Base-by-base conservation (phyloP, 1,140 invertebrate genomes). In the Hyles euphorbiae region DNA sequence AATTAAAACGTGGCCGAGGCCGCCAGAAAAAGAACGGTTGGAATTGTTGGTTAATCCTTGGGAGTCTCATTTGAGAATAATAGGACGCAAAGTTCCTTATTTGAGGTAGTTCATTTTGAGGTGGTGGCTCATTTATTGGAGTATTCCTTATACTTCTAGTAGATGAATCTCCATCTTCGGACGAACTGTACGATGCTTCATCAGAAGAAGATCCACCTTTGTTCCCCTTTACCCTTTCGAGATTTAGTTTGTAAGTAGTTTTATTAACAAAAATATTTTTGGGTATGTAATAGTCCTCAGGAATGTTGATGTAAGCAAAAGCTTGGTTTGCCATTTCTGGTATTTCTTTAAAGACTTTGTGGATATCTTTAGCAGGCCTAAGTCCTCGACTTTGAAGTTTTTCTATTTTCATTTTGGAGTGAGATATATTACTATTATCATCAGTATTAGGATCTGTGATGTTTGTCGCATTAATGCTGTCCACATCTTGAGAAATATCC, bases 241-340 rank as follows among this genome's bases (percentile, higher is more conserved):
- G 33, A 68, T 89, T 82, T 1, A 90, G 58, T 10, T 65, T 58
- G 70, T 87, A 89, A 12, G 44, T 62, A 32, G 59, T 61, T 63
- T 78, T 83, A 34, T 61, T 73, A 12, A 83, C 68, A 44, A 61
- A 65, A 48, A 89, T 76, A 54, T 71, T 74, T 12, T 65, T 59
- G 34, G 88, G 87, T 57, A 88, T 59, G 59, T 68, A 75, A 32
- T 67, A 50, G 53, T 75, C 66, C 34, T 81, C 66, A 8, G 86
- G 83, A 0, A 67, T 73, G 55, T 67, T 76, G 5, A 89, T 54
- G 53, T 67, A 73, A 4, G 88, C 68, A 34, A 64, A 56, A 12
- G 58, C 50, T 59, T 74, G 74, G 45, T 72, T 63, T 34, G 64
- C 69, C 7, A 84, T 57, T 47, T 78, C 70, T 52, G 81, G 80